phyloP scores from a whole-genome alignment of 2,888 invertebrate species.

The Thysanoteuthis rhombus region DNA sequence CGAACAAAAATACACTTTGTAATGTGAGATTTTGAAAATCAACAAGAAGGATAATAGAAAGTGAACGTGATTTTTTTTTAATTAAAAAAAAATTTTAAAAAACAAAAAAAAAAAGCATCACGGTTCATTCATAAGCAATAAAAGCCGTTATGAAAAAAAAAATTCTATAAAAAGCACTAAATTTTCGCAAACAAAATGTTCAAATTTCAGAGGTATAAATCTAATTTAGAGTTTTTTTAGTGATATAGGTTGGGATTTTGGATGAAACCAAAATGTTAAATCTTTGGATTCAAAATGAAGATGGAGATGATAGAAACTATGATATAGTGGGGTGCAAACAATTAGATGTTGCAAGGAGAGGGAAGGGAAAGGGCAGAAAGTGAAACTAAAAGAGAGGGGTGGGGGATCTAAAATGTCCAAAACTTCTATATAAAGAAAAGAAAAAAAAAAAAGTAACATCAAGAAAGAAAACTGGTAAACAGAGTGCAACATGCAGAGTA shows the following conservation, averaged over 20 bases:
- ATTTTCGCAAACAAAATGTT: neutral
- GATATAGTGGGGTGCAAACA: neutral
- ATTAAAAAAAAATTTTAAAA: neutral
- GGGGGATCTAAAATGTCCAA: neutral
- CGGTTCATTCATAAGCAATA: neutral
- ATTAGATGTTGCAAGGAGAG: neutral
- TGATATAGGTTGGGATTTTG: neutral
- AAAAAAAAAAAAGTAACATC: neutral
- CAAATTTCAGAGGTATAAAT: neutral
- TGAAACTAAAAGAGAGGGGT: neutral
- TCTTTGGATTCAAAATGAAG: neutral
- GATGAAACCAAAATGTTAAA: neutral
- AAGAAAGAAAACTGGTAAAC: neutral
- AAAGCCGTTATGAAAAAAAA: neutral
- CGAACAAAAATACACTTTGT: neutral
- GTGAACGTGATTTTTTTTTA: neutral
- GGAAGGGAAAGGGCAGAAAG: neutral
- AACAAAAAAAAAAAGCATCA: neutral
- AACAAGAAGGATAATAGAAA: neutral
- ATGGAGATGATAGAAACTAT: neutral
- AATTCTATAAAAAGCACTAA: neutral
- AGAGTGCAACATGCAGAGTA: neutral
- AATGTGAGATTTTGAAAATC: neutral
- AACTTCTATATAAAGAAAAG: no score
- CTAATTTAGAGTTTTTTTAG: neutral